Evolutionary conservation across 2,113 vertebrate genomes (phyloP).

Genomic region (Rhea pennata): DNA sequence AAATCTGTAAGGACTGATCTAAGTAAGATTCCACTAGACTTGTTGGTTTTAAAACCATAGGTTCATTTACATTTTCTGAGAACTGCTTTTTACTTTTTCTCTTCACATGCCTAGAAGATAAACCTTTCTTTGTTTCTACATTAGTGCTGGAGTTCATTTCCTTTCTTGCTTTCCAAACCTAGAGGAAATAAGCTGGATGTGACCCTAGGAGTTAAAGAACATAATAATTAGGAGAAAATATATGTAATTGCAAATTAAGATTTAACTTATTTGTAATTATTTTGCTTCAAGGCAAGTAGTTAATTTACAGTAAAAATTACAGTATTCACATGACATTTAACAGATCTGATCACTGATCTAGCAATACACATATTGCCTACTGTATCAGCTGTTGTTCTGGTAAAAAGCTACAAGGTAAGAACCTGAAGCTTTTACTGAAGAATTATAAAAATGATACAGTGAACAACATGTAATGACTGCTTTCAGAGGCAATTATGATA

Average conservation of each 20-base stretch:
- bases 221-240: neutral
- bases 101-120: neutral
- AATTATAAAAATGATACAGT: neutral
- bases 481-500: neutral
- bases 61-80: neutral
- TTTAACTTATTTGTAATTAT: neutral
- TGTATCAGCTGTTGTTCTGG: neutral
- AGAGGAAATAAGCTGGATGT: neutral
- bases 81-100: neutral
- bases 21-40: neutral
- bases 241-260: neutral
- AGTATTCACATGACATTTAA: neutral
- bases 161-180: neutral
- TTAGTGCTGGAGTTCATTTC: neutral
- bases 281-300: neutral
- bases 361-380: neutral
- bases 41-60: neutral
- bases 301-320: neutral
- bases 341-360: neutral
- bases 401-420: neutral
- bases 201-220: neutral
- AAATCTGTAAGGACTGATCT: neutral
- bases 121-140: neutral
- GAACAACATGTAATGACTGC: neutral
- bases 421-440: neutral